These are phyloP conservation scores for Cyanocitta stelleri DNA, from an alignment of 2,113 vertebrate species.

Conservation along the genomic window DNA sequence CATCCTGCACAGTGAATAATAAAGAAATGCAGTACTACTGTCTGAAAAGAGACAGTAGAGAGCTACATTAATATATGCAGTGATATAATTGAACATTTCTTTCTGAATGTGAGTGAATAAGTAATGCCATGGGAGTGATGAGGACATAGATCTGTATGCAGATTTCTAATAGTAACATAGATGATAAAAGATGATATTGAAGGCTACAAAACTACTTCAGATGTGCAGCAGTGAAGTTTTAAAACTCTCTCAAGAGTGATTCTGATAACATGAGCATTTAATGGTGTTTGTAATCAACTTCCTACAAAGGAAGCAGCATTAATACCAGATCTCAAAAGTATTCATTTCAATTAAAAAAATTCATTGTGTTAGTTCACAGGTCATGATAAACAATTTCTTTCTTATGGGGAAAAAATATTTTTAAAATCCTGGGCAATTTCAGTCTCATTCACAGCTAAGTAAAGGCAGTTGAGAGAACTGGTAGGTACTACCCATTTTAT, in stretches of 20 bases:
- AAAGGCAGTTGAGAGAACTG: background rate
- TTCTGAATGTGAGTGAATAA: background rate
- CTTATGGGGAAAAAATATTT: background rate
- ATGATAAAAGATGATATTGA: background rate
- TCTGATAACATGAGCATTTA: background rate
- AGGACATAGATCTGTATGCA: background rate
- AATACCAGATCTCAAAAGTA: background rate
- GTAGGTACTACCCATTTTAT: background rate
- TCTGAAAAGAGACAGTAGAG: background rate
- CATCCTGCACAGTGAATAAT: background rate
- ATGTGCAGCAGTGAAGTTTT: background rate
- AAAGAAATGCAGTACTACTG: background rate
- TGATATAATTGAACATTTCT: background rate
- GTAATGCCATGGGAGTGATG: background rate
- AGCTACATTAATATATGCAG: background rate
- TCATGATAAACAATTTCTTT: background rate
- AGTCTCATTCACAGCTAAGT: background rate
- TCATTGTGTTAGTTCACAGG: background rate
- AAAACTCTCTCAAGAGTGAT: background rate
- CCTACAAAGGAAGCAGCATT: background rate
- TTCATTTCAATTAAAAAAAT: background rate
- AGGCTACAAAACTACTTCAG: background rate
- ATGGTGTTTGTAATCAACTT: background rate
- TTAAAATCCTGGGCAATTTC: background rate
- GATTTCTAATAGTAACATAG: background rate